A percentile compares a stretch with the other conserved stretches of the same genome.
Evolutionary conservation across 2,797 vertebrate species (phyloP).

Genomic region (Chloroceryle inda): DNA sequence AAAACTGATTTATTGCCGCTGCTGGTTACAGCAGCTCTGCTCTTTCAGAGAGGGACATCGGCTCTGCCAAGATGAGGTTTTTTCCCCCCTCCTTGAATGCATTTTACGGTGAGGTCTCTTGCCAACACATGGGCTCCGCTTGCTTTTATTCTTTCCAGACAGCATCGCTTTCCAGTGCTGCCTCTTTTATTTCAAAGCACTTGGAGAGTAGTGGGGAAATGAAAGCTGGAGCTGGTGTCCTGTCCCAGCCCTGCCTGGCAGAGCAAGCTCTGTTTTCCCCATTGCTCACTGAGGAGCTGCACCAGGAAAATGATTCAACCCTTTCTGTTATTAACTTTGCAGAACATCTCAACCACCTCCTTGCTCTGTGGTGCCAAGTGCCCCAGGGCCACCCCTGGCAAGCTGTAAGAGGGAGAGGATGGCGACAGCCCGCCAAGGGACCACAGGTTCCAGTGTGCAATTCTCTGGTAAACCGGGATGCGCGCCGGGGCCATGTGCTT

Average conservation of each 20-base stretch:
- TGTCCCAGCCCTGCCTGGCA: neutral
- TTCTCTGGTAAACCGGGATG: neutral
- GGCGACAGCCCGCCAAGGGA: neutral
- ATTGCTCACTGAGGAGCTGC: neutral
- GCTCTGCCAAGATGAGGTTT: slow-evolving; percentile 14
- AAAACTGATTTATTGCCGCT: slow-evolving; percentile 4
- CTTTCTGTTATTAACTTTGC: slow-evolving; percentile 18
- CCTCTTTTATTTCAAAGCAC: slow-evolving; percentile 52
- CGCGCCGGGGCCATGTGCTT: rapidly evolving
- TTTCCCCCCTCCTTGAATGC: neutral
- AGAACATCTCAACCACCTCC: neutral
- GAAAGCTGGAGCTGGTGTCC: slow-evolving; percentile 31
- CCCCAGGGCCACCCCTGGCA: neutral
- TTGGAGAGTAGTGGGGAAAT: slow-evolving; percentile 11
- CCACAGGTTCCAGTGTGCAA: slow-evolving; percentile 46
- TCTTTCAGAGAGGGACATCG: neutral
- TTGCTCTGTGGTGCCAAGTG: rapidly evolving
- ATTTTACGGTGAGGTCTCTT: slow-evolving; percentile 43
- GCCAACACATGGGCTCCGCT: slow-evolving; percentile 37
- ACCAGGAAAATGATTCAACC: slow-evolving; percentile 52
- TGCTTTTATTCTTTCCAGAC: slow-evolving; percentile 63
- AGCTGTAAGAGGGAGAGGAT: neutral
- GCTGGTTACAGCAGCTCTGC: neutral
- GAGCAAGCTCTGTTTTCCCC: neutral
- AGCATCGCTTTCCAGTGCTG: neutral